Base-by-base conservation (phyloP, 2,888 invertebrate species). In the Synergus umbraculus region DNA sequence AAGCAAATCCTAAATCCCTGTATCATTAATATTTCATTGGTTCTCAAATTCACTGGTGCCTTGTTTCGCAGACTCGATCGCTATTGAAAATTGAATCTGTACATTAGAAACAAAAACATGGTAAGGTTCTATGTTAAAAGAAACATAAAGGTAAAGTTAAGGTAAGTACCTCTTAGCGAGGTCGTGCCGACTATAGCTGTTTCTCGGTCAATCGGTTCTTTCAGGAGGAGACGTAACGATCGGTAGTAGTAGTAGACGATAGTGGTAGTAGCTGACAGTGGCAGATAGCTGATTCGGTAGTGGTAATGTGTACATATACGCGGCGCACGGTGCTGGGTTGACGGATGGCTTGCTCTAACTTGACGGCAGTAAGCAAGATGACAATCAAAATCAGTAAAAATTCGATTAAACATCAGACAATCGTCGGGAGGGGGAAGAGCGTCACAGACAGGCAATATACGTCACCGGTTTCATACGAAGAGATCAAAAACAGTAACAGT, bases 131-230 rank as follows among this genome's bases (percentile, higher is more conserved):
- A 76, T 69, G 76, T 81, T 69, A 82, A 85, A 79, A 83, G 78
- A 85, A 88, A 86, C 83, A 85, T 85, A 87, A 87, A 81, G 78
- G 85, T 86, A 86, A 86, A 87, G 86, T 89, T 88, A 88, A 86
- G 86, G 89, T 90, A 89, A 90, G 90, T 91, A 91, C 91, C 91
- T 91, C 91, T 88, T 90, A 91, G 90, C 89, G 91, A 91, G 91
- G 91, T 90, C 88, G 88, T 88, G 90, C 89, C 90, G 89, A 88
- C 88, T 89, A 90, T 89, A 90, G 91, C 86, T 91, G 91, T 89
- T 88, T 90, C 89, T 89, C 86, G 85, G 83, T 88, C 89, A 84
- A 88, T 89, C 85, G 87, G 86, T 89, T 86, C 86, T 85, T 89
- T 90, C 91, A 91, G 89, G 89, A 91, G 88, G 89, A 90, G 90